Evolutionary conservation across 2,113 vertebrate species (phyloP).

Genomic region (Australoheros scitulus): DNA sequence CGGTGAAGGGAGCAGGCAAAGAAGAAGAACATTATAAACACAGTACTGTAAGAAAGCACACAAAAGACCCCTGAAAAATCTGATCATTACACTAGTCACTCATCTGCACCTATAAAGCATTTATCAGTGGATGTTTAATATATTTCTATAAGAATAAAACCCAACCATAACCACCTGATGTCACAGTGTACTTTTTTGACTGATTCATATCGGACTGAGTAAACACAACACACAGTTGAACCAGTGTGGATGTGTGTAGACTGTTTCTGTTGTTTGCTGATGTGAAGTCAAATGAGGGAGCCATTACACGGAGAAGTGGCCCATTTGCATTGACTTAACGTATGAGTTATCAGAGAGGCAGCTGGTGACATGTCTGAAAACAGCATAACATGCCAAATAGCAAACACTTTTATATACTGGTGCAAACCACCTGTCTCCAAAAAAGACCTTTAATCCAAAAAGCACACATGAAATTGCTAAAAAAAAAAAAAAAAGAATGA

Average conservation of each 20-base stretch:
- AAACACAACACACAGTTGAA: neutral
- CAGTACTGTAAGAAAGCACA: neutral
- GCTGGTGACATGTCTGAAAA: neutral
- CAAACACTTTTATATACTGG: neutral
- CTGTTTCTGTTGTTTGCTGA: neutral
- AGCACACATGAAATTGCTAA: slow-evolving; percentile 7
- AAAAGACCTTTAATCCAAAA: neutral
- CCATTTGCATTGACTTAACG: neutral
- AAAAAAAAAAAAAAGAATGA: neutral
- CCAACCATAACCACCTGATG: neutral
- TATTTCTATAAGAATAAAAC: neutral
- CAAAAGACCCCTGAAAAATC: neutral
- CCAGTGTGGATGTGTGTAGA: neutral
- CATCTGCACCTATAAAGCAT: neutral
- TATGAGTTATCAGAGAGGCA: neutral
- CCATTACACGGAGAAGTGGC: neutral
- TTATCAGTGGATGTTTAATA: neutral
- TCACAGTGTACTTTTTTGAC: slow-evolving; percentile 6
- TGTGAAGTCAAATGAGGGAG: neutral
- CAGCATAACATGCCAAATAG: neutral
- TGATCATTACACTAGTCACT: neutral
- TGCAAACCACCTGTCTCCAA: neutral
- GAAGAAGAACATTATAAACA: neutral
- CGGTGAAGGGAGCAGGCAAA: neutral
- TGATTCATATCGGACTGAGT: neutral